phyloP scores from a whole-genome alignment of 53 echinoderm and acorn worm genomes.

The Holothuria leucospilota region DNA sequence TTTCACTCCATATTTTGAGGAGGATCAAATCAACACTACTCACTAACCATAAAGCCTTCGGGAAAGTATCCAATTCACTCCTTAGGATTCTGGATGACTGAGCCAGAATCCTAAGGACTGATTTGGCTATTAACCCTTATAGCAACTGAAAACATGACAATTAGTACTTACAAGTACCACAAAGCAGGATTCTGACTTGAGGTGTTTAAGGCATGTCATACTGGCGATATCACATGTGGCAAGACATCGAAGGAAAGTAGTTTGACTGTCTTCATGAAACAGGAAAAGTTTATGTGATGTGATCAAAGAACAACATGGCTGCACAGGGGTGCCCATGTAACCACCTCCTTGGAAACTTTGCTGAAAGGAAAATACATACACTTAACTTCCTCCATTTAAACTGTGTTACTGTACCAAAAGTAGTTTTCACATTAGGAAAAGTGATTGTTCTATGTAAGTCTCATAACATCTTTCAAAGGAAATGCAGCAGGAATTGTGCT shows the following conservation, averaged over 20 bases:
- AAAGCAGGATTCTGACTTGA: conserved; percentile 56
- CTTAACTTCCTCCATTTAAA: neutral
- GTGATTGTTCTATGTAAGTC: too few species aligned
- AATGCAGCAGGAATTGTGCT: too few species aligned
- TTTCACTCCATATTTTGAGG: too few species aligned
- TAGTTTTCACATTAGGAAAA: too few species aligned
- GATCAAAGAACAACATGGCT: conserved; percentile 85
- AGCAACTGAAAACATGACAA: neutral
- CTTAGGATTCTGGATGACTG: too few species aligned
- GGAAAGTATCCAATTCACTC: too few species aligned
- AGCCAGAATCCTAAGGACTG: too few species aligned
- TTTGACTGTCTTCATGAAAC: conserved; percentile 92
- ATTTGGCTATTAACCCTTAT: too few species aligned
- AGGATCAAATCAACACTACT: too few species aligned
- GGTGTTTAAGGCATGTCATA: conserved; percentile 63
- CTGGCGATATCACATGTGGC: conserved; percentile 68
- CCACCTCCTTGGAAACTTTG: conserved; percentile 40
- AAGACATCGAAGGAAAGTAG: conserved; percentile 85
- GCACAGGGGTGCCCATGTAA: conserved; percentile 70
- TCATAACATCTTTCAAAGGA: too few species aligned
- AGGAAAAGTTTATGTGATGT: conserved; percentile 78
- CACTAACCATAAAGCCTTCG: neutral
- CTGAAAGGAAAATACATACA: conserved; percentile 43
- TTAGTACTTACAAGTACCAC: conserved; percentile 71
- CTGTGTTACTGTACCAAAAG: too few species aligned